phyloP scores from a whole-genome alignment of 2,888 invertebrate genomes.

The Sarcophaga subvicina region DNA sequence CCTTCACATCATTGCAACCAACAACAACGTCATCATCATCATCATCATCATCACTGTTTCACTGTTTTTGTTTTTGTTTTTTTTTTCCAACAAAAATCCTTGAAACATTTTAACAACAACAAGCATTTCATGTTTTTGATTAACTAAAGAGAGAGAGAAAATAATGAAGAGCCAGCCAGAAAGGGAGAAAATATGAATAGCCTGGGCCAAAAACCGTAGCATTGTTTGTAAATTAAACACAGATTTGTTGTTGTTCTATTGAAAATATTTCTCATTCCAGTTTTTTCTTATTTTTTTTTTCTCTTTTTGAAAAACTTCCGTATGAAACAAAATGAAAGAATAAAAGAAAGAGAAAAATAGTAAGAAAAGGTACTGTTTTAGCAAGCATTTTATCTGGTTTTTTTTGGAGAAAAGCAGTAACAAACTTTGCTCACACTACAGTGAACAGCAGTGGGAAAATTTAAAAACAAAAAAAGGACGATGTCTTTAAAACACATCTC shows the following conservation, averaged over 20 bases:
- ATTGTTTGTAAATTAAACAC: slow-evolving; percentile 57
- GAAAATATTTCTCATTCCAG: slow-evolving; percentile 12
- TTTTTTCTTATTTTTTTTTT: not conserved
- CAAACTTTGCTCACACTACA: slow-evolving; percentile 12
- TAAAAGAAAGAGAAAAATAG: not conserved
- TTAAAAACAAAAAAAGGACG: not conserved
- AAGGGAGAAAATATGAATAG: not conserved
- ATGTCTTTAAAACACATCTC: not conserved
- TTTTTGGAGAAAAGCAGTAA: slow-evolving; percentile 2
- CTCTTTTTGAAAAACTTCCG: not conserved
- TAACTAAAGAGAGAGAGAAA: not conserved
- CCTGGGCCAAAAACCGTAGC: not conserved
- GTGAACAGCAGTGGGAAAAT: not conserved
- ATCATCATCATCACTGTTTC: slow-evolving; percentile 7
- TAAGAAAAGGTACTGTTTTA: slow-evolving; percentile 9
- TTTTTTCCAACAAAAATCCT: slow-evolving; percentile 26
- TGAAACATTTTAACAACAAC: slow-evolving; percentile 44
- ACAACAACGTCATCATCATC: not conserved
- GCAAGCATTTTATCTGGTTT: slow-evolving; percentile 42
- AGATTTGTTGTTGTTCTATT: slow-evolving; percentile 48
- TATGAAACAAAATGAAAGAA: not conserved
- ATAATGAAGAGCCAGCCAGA: not conserved
- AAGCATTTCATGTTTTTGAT: not conserved
- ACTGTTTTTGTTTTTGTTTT: not conserved
- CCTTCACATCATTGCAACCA: slow-evolving; percentile 1